Base-by-base conservation (phyloP, 2,888 invertebrate genomes). In the Lutraria lutraria region DNA sequence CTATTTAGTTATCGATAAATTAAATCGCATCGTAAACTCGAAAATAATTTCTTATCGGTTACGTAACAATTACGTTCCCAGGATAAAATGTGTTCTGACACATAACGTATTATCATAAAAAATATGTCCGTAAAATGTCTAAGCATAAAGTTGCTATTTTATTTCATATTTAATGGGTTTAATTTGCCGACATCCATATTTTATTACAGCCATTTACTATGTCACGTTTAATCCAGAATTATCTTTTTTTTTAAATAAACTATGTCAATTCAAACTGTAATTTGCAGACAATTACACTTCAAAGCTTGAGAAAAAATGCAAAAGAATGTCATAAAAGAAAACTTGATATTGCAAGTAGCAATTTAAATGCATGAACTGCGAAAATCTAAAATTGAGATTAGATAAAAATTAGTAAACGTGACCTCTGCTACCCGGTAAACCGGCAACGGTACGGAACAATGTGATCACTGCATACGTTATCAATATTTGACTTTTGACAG, bases 1-100 rank as follows among this genome's bases (percentile, higher is more conserved):
- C 16, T 76, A 76, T 76, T 68, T 4, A 68, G n/a, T 68, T 68
- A 68, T 68, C 63, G n/a, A 68, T n/a, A 68, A 76, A 76, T 76
- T 76, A 21, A 76, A 76, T 34, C 76, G 31, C 31, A 34, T 76
- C 76, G 34, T 76, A 76, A 76, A 76, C 29, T 34, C 19, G 31
- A 76, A 76, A 76, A 76, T 76, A 13, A 19, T 31, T 76, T 76
- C 34, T 76, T 76, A 76, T 76, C 76, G 19, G 25, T 76, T 76
- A 25, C 34, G 29, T 25, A 76, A 76, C 19, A 76, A 76, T 34
- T 34, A 76, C 31, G 76, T 68, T 68, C 10, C 0, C 12, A 25
- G 25, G 21, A 68, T 68, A 68, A 68, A 68, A 21, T n/a, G 63
- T 25, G 25, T 68, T n/a, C 25, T 68, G 63, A 68, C 63, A 68